Evolutionary conservation across 1,140 invertebrate species (phyloP), one percentile per base, ranked within the genome.

Genomic region (Lamellibrachia luymesi): DNA sequence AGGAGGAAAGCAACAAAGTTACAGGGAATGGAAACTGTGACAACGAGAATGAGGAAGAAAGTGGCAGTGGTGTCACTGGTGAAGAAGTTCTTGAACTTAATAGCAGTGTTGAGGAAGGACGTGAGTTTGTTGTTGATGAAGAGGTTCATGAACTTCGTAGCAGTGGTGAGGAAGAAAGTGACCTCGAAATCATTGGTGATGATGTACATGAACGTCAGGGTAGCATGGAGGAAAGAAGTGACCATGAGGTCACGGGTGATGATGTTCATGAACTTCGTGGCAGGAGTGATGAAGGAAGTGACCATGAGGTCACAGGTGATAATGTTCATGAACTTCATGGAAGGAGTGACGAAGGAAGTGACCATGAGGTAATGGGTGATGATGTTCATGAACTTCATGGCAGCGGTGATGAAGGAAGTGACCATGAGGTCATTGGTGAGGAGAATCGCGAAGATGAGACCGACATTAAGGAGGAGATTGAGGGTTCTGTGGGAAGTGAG

Each of bases 81-180:
- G 52, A 56, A 17, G 52, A 56, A 6, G 17, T 56, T 56, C 17
- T 6, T 56, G 52, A 56, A 56, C 52, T 56, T 8, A 6, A 56
- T 7, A 91, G 90, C 90, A 49, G 27, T 91, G 90, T 49, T 22
- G 50, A 49, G 90, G 27, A 49, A 49, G 90, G 27, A 7, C 0
- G 25, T 91, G 27, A 1, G 90, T 90, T n/a, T 90, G 27, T 50
- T 4, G 38, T 17, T 25, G 90, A 5, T 91, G 92, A 50, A 92
- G 90, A 27, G 13, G 91, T 92, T n/a, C 90, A 94, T 92, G 92
- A 92, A 90, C 92, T 91, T 92, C 51, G 94, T 91, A 17, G 89
- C 50, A 27, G 92, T 91, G 90, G 91, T 90, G 90, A 94, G 52
- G 50, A 93, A 52, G 92, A 91, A 49, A 91, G 90, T 49, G 27